Evolutionary conservation across 2,113 vertebrate genomes (phyloP), one percentile per base, ranked within the genome.

Genomic region (Etia nguti): DNA sequence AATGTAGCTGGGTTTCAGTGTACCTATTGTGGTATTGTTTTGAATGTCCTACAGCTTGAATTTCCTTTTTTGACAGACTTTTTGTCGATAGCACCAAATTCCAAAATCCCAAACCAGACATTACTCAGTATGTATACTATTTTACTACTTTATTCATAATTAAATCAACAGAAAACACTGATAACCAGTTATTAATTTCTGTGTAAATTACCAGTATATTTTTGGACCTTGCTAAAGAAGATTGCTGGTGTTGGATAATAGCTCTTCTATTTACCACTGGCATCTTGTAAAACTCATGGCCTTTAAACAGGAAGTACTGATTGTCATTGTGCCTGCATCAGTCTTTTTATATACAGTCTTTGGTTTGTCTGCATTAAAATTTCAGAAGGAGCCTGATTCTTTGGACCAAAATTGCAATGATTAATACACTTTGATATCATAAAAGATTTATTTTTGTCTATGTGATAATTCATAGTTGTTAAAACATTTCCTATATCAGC

Each of bases 41-140:
- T 29, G 15, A 75, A 75, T 48, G 22, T 75, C 36, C 6, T 41
- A 73, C 38, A 73, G 65, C 22, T 48, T 48, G 68, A 75, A 73
- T 73, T 73, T 73, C 12, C 13, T 2, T 46, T 73, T 18, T 73
- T 3, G 68, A 73, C 68, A 43, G 38, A 70, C n/a, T 46, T 73
- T 73, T 26, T 46, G n/a, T 18, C 0, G 0, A 70, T 43, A 15
- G 36, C 15, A 43, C 13, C 36, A 70, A 13, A 41, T 68, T 41
- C n/a, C 20, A 41, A 4, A 70, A 70, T 70, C 12, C 13, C 38
- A 43, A 6, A 4, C 11, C 20, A 41, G 22, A 68, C 36, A 15
- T 41, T 68, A 7, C 4, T 41, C 4, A 43, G 8, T 15, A 22
- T 9, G 60, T 38, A n/a, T 68, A 68, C 13, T 5, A 65, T 65